Base-by-base conservation (phyloP, 2,888 invertebrate species). In the Tetranychus piercei region DNA sequence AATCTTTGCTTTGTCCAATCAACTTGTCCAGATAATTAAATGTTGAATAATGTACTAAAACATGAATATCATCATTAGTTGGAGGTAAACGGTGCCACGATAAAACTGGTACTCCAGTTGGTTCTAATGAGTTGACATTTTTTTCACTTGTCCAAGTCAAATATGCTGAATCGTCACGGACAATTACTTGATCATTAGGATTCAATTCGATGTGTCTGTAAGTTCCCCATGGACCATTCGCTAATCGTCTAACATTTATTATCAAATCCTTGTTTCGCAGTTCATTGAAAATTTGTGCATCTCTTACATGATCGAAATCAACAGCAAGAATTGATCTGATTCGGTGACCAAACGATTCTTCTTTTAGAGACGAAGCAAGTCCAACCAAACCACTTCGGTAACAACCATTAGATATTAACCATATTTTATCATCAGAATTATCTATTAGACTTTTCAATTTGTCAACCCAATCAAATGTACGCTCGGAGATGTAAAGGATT, bases 291-390 rank as follows among this genome's bases (percentile, higher is more conserved):
- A 43, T 34, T 45, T 44, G n/a, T 7, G 15, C 45, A 44, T 44
- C 20, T 72, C 20, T 45, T 18, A 1, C 1, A 18, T 43, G 8
- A 18, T 72, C 20, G 11, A n/a, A 44, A 8, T n/a, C 44, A 8
- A 20, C n/a, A 15, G 44, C 45, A 34, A 72, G 44, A 73, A 73
- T 64, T 11, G n/a, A 6, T 11, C 73, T 43, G 55, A 73, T 73
- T 18, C 64, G 8, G 2, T 45, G n/a, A 23, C 73, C 73, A 65
- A 55, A 55, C 6, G 55, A 11, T 73, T 73, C 73, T n/a, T 73
- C 43, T 55, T 34, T 55, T n/a, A 73, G n/a, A 44, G 44, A 71
- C 11, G 9, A 44, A 4, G 43, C 71, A 1, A 71, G 15, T 44
- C 71, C 71, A 71, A 44, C 43, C 9, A 71, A 20, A n/a, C 71